Base-by-base conservation (phyloP, 2,888 invertebrate genomes). In the Notodonta ziczac region DNA sequence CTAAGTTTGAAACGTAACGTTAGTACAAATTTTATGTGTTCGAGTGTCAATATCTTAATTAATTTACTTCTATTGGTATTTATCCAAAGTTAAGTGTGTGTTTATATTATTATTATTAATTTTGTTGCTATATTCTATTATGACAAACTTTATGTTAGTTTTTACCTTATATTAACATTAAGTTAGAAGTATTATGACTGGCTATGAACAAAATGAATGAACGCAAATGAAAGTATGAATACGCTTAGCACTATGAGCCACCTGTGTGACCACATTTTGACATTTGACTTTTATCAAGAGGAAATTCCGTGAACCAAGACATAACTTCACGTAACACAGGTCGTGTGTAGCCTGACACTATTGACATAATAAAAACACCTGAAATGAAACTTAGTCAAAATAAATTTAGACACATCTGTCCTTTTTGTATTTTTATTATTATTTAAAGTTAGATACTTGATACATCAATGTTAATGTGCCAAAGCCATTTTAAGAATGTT, bases 21-120 rank as follows among this genome's bases (percentile, higher is more conserved):
- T 86, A 91, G 93, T 93, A 93, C 91, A 93, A 93, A 93, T 85
- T 84, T 82, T 89, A 90, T 90, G 93, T 92, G 93, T 93, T 92
- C 91, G 90, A 86, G 90, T 92, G 91, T 87, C 86, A 83, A 85
- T 87, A 88, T 84, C 79, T 86, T 89, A 86, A 86, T 86, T 85
- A 86, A 81, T 88, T 89, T 89, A 88, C 84, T 80, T 86, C 84
- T 86, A 87, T 84, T 84, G 80, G 85, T 90, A 88, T 91, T 85
- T 86, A 91, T 89, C 91, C 91, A 93, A 93, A 91, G 91, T 91
- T 90, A 85, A 85, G 90, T 85, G 92, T 91, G 91, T 91, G 89
- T 92, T 89, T 89, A 87, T 85, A 87, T 87, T 81, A 87, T 85
- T 84, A 85, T 87, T 87, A 86, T 87, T 86, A 83, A 85, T 86